Percentiles rank a stretch among this genome's conserved stretches.
phyloP scores from a whole-genome alignment of 2,797 vertebrate species.

The Syndactyla subalaris region DNA sequence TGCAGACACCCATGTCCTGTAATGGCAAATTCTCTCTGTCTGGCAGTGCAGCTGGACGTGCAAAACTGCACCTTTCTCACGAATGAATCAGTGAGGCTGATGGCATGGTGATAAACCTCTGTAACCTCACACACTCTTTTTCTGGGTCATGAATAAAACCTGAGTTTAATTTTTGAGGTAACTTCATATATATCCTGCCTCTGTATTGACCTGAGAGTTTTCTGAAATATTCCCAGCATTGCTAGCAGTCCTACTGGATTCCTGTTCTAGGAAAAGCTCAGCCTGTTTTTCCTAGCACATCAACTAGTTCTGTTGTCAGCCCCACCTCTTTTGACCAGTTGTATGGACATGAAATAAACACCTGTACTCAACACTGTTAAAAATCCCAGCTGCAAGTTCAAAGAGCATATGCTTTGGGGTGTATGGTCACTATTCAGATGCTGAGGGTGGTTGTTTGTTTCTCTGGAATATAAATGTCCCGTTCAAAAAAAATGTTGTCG shows the following conservation, averaged over 20 bases:
- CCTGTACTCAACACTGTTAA: background rate
- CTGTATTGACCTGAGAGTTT: background rate
- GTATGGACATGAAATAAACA: background rate
- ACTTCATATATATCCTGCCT: background rate
- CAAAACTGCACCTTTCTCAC: background rate
- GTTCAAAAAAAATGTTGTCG: background rate
- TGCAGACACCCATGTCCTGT: background rate
- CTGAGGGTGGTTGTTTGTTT: accelerated
- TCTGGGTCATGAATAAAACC: accelerated
- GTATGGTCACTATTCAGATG: background rate
- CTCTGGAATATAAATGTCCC: background rate
- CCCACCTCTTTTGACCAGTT: background rate
- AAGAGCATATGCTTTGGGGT: background rate
- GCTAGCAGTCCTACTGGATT: background rate
- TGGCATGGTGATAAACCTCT: background rate
- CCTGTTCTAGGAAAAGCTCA: background rate
- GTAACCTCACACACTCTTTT: background rate
- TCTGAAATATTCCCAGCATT: background rate
- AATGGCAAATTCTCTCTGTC: background rate
- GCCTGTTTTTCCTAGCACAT: background rate
- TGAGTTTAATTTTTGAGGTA: background rate
- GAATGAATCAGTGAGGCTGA: background rate
- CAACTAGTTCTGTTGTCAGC: background rate
- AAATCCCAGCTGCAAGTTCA: background rate
- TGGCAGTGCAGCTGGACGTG: background rate